phyloP scores from a whole-genome alignment of 2,113 vertebrate species.

The Cyprinodon tularosa region DNA sequence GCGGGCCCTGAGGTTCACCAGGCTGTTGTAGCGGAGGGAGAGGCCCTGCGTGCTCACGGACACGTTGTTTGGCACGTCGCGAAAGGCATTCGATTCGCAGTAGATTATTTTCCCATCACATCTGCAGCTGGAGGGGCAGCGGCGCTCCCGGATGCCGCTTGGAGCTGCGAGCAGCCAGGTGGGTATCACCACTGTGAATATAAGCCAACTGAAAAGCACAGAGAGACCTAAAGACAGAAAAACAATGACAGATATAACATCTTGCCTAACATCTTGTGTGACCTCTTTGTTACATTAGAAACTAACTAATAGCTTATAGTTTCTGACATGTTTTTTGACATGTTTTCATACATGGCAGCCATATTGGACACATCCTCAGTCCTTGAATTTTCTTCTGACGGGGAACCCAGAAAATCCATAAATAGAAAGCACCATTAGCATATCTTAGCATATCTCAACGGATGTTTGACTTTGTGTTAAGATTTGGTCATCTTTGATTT shows the following conservation, averaged over 20 bases:
- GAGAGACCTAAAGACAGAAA: slow-evolving; percentile 72
- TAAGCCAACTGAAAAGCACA: slow-evolving; percentile 84
- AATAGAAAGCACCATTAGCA: background rate
- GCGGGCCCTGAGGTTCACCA: slow-evolving; percentile 88
- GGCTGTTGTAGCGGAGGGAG: slow-evolving; percentile 96
- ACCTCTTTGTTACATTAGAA: background rate
- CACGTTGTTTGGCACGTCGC: slow-evolving; percentile 93
- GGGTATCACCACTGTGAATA: slow-evolving; percentile 77
- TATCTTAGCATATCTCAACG: background rate
- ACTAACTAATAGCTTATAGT: background rate
- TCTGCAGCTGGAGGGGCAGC: slow-evolving; percentile 93
- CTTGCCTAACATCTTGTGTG: background rate
- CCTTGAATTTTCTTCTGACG: background rate
- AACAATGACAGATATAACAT: slow-evolving; percentile 41
- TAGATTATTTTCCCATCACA: slow-evolving; percentile 99
- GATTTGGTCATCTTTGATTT: background rate
- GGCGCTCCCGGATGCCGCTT: slow-evolving; percentile 85
- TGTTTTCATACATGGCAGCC: background rate
- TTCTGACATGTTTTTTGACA: background rate
- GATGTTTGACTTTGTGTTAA: background rate
- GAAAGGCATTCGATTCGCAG: slow-evolving; percentile 95
- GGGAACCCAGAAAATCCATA: background rate
- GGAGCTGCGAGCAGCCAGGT: slow-evolving; percentile 82
- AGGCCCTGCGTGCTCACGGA: slow-evolving; percentile 94
- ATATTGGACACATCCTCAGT: background rate